phyloP scores from a whole-genome alignment of 2,797 vertebrate genomes.

The Prionace glauca region DNA sequence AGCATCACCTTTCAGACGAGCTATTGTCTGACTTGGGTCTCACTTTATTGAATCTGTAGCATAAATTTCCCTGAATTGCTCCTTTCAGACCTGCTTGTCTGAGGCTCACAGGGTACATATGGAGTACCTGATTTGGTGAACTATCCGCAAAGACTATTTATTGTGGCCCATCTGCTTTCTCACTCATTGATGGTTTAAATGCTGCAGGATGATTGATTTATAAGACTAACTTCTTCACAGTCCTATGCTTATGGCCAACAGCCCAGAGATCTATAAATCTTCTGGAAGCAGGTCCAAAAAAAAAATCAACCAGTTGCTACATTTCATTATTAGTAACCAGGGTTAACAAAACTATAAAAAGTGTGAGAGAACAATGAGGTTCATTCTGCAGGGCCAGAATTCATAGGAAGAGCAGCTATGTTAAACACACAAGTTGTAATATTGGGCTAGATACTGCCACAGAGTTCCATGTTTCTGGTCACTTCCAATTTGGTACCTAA shows the following conservation, averaged over 20 bases:
- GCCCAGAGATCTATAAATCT: neutral
- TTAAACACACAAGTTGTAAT: neutral
- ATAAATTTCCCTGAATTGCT: neutral
- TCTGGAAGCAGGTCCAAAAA: neutral
- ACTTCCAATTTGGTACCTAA: neutral
- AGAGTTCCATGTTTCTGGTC: neutral
- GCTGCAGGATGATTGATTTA: neutral
- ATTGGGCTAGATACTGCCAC: neutral
- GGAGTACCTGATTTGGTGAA: neutral
- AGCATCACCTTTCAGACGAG: neutral
- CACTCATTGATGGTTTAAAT: neutral
- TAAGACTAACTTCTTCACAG: neutral
- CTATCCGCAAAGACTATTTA: neutral
- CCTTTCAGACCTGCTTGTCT: neutral
- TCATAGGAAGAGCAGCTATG: neutral
- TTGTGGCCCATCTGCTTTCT: neutral
- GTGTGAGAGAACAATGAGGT: neutral
- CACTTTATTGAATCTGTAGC: neutral
- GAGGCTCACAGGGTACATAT: neutral
- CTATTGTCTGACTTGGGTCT: neutral
- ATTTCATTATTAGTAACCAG: neutral
- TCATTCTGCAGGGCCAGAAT: neutral
- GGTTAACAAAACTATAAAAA: neutral
- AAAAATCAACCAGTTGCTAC: neutral
- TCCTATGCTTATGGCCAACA: neutral